phyloP scores from a whole-genome alignment of 92 coral and sea anemone genomes.

The Parazoanthus atlanticus region DNA sequence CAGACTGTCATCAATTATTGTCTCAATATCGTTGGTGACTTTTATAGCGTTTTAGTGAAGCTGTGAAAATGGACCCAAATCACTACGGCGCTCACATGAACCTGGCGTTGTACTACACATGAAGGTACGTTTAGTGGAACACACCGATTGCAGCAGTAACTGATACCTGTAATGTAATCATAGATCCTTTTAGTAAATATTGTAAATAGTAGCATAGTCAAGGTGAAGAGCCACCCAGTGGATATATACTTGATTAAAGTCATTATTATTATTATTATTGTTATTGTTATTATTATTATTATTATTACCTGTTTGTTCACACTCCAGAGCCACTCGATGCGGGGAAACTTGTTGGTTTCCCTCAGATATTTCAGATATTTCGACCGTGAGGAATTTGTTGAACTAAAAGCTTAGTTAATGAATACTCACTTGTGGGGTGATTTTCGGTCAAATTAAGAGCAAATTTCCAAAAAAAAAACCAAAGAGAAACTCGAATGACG shows the following conservation, averaged over 20 bases:
- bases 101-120: conserved; percentile 82
- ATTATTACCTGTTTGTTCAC: background rate
- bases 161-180: too few species aligned
- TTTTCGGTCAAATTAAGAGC: too few species aligned
- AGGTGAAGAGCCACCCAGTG: too few species aligned
- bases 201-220: too few species aligned
- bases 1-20: background rate
- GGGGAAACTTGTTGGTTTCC: background rate
- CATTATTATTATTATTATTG: too few species aligned
- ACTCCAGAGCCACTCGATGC: background rate
- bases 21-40: background rate
- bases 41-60: conserved; percentile 63
- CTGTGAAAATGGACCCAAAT: conserved; percentile 62
- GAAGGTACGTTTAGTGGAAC: conserved; percentile 53
- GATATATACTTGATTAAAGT: too few species aligned
- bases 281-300: too few species aligned
- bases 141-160: background rate
- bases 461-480: too few species aligned
- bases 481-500: too few species aligned
- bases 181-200: too few species aligned
- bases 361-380: background rate
- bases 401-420: too few species aligned
- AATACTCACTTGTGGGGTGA: too few species aligned
- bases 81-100: conserved; percentile 82
- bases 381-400: background rate